phyloP scores from a whole-genome alignment of 2,797 vertebrate species.

The Echeneis naucrates region DNA sequence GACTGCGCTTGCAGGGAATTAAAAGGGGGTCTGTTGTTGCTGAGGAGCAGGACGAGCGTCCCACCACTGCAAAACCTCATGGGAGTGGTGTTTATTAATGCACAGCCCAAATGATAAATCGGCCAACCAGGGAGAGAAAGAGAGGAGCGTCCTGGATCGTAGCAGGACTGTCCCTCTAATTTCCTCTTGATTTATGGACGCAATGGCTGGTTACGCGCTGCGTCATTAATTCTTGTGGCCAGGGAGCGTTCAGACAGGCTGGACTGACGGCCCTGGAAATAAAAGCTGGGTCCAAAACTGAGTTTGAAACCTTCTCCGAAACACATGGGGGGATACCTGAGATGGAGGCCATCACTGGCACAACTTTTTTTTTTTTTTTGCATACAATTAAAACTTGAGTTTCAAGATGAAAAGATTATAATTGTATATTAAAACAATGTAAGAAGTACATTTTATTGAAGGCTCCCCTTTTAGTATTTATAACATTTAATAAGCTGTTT shows the following conservation, averaged over 20 bases:
- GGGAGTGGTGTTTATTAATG: constrained; percentile 98
- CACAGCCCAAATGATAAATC: constrained; percentile 95
- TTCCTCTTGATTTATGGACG: constrained; percentile 96
- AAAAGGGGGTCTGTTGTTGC: constrained; percentile 41
- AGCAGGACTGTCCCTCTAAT: constrained; percentile 87
- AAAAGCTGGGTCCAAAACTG: constrained; percentile 62
- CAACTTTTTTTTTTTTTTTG: background rate
- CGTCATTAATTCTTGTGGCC: constrained; percentile 92
- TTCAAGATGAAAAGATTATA: background rate
- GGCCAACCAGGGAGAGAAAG: constrained; percentile 85
- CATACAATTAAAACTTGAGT: constrained; percentile 3
- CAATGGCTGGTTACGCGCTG: constrained; percentile 87
- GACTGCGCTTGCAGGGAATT: constrained; percentile 81
- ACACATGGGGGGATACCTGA: constrained; percentile 59
- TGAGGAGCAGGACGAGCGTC: constrained; percentile 55
- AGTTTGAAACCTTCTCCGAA: constrained; percentile 52
- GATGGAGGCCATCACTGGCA: constrained; percentile 30
- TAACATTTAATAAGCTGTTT: constrained; percentile 6
- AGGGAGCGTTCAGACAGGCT: constrained; percentile 81
- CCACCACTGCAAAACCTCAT: constrained; percentile 88
- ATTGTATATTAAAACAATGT: background rate
- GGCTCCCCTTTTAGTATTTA: background rate
- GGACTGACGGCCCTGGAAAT: constrained; percentile 70
- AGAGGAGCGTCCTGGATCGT: constrained; percentile 65
- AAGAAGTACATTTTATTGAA: background rate